Evolutionary conservation across 2,113 vertebrate species (phyloP), one percentile per base, ranked within the genome.

Genomic region (Microcebus lehilahytsara): DNA sequence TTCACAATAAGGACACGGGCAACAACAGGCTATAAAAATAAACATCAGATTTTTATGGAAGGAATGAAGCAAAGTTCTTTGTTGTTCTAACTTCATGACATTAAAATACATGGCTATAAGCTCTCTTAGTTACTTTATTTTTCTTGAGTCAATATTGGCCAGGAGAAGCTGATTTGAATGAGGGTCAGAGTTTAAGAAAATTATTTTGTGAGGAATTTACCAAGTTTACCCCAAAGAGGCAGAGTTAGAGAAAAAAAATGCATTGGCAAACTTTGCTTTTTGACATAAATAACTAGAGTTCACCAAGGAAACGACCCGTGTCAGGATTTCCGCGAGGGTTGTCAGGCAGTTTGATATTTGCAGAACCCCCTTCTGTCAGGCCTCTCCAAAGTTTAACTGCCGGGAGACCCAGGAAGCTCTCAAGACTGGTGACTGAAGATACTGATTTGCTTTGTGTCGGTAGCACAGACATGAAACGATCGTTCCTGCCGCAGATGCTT

Each of bases 401-500:
- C 60, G 69, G 89, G 84, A 64, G 17, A 79, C 62, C 93, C 75
- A 3, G n/a, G 53, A 77, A 67, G 42, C 75, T 97, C 95, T 85
- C 88, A 85, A 93, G 75, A 94, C 83, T 46, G 93, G 83, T 37
- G 87, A 66, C 79, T 84, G 87, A 92, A 13, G 2, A 80, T 88
- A 88, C 74, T 85, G 81, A 62, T 77, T 97, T 93, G 86, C 92
- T 97, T 84, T 96, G 56, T 85, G 80, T 88, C 85, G 88, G 37
- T 72, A 87, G 89, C 13, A 27, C 72, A 96, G 96, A 80, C 94
- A 60, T 20, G 77, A 98, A 95, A 92, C 75, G 74, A 96, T 85
- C 94, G 91, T 95, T 96, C 79, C 85, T 86, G 77, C 85, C 97
- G 94, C 98, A 98, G 98, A 98, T 98, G 97, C 97, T 98, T 97